Evolutionary conservation across 2,797 vertebrate species (phyloP), one percentile per base, ranked within the genome.

Genomic region (Cephalopachus bancanus): DNA sequence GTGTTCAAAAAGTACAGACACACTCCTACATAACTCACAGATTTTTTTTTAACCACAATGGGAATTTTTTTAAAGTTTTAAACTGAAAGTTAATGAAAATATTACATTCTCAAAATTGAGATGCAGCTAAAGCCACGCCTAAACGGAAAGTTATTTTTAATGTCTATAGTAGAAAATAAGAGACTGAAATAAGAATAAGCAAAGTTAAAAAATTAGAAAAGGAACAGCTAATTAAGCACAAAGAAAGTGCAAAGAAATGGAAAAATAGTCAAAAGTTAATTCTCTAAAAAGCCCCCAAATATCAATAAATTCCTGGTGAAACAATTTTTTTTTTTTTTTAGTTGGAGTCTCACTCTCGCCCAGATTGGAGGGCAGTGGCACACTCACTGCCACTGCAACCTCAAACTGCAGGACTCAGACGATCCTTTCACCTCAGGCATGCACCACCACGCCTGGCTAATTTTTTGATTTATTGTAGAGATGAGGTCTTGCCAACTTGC

Each of bases 261-360:
- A 93, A 91, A 65, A 49, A 76, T n/a, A 79, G 59, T 69, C 59
- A 89, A 85, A 89, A 94, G 80, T 75, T 79, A 89, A 75, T 64
- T 95, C 24, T 87, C 74, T 86, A 67, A 89, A 57, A 69, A 69
- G 28, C 64, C 75, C 71, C 37, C 37, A 37, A 79, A 80, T 80
- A 90, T 72, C 80, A 79, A 57, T 28, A 91, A 93, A 19, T 59
- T 26, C 55, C 20, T 86, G 37, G 12, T 81, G 62, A 80, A 75
- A 81, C 26, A n/a, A 81, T 59, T 75, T 81, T 55, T 79, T 10
- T 55, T 79, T 10, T 16, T n/a, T 30, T 69, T 69, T 33, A 69
- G 65, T 17, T n/a, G n/a, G 30, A 67, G 15, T 67, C n/a, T 69
- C 65, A 10, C 65, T 69, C 1, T 19, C 30, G 8, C 65, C 65